Evolutionary conservation across 2,888 invertebrate genomes (phyloP).

Genomic region (Isotomurus palustris): DNA sequence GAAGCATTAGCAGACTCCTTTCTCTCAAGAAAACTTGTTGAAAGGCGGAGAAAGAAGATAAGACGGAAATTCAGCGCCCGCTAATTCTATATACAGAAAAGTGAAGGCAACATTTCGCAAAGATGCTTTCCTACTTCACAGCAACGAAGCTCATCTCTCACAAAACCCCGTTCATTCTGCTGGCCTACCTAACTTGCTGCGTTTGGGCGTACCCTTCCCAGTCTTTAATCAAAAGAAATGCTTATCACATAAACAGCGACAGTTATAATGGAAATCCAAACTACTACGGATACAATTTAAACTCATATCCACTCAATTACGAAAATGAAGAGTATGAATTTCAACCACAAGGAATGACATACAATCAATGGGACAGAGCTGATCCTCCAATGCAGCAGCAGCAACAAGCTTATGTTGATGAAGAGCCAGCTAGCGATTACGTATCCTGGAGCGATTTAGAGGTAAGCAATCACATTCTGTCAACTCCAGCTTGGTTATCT

Average conservation of each 20-base stretch:
- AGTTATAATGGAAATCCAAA: constrained; percentile 14
- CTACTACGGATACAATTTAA: constrained; percentile 1
- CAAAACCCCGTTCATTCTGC: constrained; percentile 10
- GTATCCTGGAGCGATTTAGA: too few species aligned
- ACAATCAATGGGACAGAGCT: constrained; percentile 28
- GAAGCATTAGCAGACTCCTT: too few species aligned
- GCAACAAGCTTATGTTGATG: too few species aligned
- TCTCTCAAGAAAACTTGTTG: too few species aligned
- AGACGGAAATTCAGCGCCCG: not conserved
- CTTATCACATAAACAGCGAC: too few species aligned
- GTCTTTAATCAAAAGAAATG: constrained; percentile 18
- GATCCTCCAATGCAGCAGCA: too few species aligned
- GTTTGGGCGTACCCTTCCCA: constrained; percentile 36
- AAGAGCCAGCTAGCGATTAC: too few species aligned
- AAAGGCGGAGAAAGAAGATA: constrained; percentile 2
- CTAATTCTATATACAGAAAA: not conserved
- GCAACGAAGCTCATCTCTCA: not conserved
- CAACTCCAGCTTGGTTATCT: too few species aligned
- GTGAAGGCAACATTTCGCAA: too few species aligned
- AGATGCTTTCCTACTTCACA: too few species aligned
- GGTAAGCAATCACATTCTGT: too few species aligned
- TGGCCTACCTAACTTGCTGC: constrained; percentile 38
- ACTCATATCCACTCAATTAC: not conserved
- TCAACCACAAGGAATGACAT: constrained; percentile 5
- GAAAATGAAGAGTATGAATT: not conserved